A percentile compares a stretch with the other conserved stretches of the same genome.
Evolutionary conservation across 2,797 vertebrate species (phyloP).

Genomic region (Phrynocephalus guinanensis): DNA sequence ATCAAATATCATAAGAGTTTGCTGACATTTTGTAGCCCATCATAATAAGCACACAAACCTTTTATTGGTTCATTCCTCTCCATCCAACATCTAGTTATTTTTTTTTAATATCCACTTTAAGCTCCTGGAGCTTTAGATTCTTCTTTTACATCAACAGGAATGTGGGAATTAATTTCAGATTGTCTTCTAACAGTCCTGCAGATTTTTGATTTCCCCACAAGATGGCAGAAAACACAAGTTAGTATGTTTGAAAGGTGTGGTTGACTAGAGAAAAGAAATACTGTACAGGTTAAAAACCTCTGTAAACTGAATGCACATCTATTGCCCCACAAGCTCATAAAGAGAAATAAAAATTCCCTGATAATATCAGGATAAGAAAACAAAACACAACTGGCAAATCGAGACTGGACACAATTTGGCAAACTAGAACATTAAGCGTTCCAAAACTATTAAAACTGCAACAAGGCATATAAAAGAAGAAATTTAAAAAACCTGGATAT

Average conservation of each 20-base stretch:
- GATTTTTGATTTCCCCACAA: conserved; percentile 36
- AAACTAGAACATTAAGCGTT: background rate
- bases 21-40: background rate
- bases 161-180: conserved; percentile 21
- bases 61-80: background rate
- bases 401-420: background rate
- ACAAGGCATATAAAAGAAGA: background rate
- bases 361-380: conserved; percentile 5
- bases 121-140: background rate
- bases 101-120: background rate
- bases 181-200: background rate
- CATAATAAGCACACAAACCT: background rate
- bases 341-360: background rate
- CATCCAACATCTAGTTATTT: background rate
- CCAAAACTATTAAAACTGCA: background rate
- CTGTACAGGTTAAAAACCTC: background rate
- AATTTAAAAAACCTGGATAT: background rate
- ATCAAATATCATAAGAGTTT: conserved; percentile 21
- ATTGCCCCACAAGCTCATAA: background rate
- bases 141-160: background rate
- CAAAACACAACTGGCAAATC: background rate
- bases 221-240: conserved; percentile 50
- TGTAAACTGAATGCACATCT: background rate
- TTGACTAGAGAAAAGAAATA: background rate
- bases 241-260: background rate